A percentile compares a stretch with the other conserved stretches of the same genome.
phyloP scores from a whole-genome alignment of 2,797 vertebrate genomes.

The Triplophysa bombifrons region DNA sequence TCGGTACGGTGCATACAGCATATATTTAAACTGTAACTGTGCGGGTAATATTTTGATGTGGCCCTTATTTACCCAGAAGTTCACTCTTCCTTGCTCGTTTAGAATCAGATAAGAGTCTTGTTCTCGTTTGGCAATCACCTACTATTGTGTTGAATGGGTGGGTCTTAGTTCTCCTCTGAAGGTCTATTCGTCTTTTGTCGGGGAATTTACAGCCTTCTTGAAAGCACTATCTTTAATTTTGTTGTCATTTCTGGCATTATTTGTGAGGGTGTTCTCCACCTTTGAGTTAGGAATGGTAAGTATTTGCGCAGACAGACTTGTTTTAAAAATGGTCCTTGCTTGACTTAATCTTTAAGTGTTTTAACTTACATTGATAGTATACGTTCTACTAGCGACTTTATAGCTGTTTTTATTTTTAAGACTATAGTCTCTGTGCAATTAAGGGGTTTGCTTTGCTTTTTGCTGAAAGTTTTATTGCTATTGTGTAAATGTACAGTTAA shows the following conservation, averaged over 20 bases:
- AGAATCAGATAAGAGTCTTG: neutral
- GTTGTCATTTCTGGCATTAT: neutral
- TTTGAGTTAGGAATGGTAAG: neutral
- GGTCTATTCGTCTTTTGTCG: neutral
- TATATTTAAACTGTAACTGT: neutral
- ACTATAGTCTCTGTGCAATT: neutral
- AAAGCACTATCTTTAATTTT: neutral
- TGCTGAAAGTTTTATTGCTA: no score
- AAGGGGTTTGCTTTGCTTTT: neutral
- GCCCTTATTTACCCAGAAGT: neutral
- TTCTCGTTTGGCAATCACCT: neutral
- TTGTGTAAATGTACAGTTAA: no score
- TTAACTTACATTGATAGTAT: no score
- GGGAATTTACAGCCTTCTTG: neutral
- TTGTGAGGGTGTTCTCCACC: neutral
- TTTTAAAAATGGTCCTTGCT: no score
- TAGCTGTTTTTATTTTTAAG: neutral
- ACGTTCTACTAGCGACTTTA: neutral
- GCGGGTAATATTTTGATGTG: neutral
- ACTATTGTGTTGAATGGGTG: constrained; percentile 3
- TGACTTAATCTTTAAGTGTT: no score
- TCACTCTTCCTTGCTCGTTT: neutral
- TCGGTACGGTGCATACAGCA: neutral
- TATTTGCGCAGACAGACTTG: neutral
- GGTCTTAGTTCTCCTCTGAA: neutral